Percentiles rank a stretch among this genome's conserved stretches.
These are phyloP conservation scores for Sycophila texana DNA, from an alignment of 2,888 invertebrate genomes.

Conservation along the genomic window DNA sequence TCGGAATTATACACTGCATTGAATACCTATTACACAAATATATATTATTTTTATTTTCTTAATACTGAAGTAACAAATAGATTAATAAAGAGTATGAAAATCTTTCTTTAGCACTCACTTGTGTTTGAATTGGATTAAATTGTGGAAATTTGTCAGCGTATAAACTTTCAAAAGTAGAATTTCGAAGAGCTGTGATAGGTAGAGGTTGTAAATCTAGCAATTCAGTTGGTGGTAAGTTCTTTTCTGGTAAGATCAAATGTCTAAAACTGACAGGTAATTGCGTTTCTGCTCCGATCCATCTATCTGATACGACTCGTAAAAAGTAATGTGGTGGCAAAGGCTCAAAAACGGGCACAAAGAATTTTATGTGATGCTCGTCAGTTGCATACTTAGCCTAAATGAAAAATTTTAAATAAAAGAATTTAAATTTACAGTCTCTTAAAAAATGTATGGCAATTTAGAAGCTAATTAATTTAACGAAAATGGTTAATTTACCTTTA, in stretches of 20 bases:
- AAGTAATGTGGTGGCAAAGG: slow-evolving; percentile 99
- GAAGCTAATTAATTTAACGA: background rate
- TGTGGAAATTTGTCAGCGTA: slow-evolving; percentile 92
- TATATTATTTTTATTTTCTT: background rate
- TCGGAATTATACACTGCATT: slow-evolving; percentile 98
- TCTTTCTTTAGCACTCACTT: slow-evolving; percentile 69
- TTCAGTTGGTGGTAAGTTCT: slow-evolving; percentile 98
- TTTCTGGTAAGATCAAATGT: slow-evolving; percentile 97
- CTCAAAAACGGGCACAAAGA: slow-evolving; percentile 99
- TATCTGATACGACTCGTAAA: slow-evolving; percentile 90
- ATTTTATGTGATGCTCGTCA: slow-evolving; percentile 97
- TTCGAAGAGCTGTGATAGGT: slow-evolving; percentile 93
- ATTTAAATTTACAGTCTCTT: no score
- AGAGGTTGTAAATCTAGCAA: slow-evolving; percentile 96
- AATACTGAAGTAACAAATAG: background rate
- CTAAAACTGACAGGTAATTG: slow-evolving; percentile 97
- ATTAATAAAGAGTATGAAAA: no score
- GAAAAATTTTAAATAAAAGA: background rate
- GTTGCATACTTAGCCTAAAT: slow-evolving; percentile 87
- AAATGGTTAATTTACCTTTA: slow-evolving; percentile 79
- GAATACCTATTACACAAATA: slow-evolving; percentile 81
- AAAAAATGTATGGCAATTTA: no score
- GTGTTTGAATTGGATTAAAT: slow-evolving; percentile 99
- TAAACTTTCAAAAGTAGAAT: slow-evolving; percentile 89
- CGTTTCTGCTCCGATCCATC: slow-evolving; percentile 96